Base-by-base conservation (phyloP, 2,797 vertebrate genomes). In the Gallinago solitaria region DNA sequence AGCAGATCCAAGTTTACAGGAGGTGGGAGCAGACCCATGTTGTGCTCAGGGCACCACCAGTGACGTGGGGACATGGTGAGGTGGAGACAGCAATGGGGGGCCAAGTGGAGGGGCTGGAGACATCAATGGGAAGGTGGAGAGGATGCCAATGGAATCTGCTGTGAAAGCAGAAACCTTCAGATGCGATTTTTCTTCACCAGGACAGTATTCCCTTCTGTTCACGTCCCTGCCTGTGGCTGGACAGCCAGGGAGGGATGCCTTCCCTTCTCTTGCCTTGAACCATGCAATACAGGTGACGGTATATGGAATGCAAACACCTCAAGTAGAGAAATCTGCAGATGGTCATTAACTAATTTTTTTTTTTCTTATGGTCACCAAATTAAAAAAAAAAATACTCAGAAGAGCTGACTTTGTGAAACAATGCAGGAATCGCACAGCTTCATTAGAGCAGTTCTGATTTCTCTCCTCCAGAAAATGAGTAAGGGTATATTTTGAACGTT, bases 221-320 rank as follows among this genome's bases (percentile, higher is more conserved):
- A 7, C 6, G 20, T 5, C 8, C 10, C 17, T 74, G 63, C 12
- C 21, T 30, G 17, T 68, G 61, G 10, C 27, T 23, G 39, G 51
- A 16, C 39, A 69, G 47, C 24, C 7, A 24, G 16, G 37, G 5
- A 43, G 9, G 47, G 25, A n/a, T 7, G 19, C 0, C 2, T 32
- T 37, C 41, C 30, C 9, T 78, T 61, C 69, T 32, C 47, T 51
- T 82, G 27, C 17, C 33, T 50, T 9, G 6, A 59, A 9, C n/a
- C 25, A 0, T 5, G 12, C 18, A 50, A 11, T 17, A 2, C 11
- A 16, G 33, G 35, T 63, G 53, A 4, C 2, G 21, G 1, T 1
- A 11, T 6, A 13, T 10, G 35, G 50, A 80, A 57, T 50, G 2
- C 15, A 65, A 60, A 11, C 11, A 25, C 4, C 56, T 56, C 47